Percentiles rank a stretch among this genome's conserved stretches.
phyloP scores from a whole-genome alignment of 2,797 vertebrate genomes.

The Dryobates pubescens region DNA sequence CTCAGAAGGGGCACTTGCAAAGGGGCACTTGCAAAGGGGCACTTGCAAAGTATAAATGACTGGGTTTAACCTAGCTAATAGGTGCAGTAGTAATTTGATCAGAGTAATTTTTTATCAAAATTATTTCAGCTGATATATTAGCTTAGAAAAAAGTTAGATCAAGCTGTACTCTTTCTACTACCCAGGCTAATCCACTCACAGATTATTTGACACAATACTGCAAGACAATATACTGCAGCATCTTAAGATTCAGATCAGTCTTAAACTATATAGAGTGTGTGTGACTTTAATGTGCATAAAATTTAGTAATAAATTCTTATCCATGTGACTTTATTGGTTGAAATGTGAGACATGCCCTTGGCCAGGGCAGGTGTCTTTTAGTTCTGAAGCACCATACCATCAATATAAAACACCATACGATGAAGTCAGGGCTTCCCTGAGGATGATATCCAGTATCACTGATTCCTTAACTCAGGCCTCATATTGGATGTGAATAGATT shows the following conservation, averaged over 20 bases:
- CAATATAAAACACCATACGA: not conserved
- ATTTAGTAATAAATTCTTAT: constrained; percentile 27
- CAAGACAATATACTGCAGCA: not conserved
- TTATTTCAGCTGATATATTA: not conserved
- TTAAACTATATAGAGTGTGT: not conserved
- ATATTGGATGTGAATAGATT: not conserved
- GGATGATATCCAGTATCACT: not conserved
- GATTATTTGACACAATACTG: not conserved
- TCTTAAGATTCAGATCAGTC: not conserved
- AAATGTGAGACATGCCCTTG: not conserved
- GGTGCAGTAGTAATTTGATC: not conserved
- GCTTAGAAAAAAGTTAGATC: not conserved
- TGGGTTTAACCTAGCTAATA: not conserved
- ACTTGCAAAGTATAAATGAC: not conserved
- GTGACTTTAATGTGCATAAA: constrained; percentile 7
- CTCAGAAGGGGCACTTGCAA: not conserved
- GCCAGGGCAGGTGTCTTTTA: constrained; percentile 21
- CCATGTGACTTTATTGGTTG: not conserved
- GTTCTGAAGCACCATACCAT: not conserved
- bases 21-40: not conserved
- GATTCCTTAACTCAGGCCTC: not conserved
- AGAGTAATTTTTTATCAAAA: not conserved
- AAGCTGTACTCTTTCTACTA: not conserved
- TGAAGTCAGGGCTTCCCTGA: constrained; percentile 24
- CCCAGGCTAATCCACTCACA: not conserved